A percentile compares a stretch with the other conserved stretches of the same genome.
Evolutionary conservation across 1,140 invertebrate species (phyloP).

Genomic region (Drosophila orena): DNA sequence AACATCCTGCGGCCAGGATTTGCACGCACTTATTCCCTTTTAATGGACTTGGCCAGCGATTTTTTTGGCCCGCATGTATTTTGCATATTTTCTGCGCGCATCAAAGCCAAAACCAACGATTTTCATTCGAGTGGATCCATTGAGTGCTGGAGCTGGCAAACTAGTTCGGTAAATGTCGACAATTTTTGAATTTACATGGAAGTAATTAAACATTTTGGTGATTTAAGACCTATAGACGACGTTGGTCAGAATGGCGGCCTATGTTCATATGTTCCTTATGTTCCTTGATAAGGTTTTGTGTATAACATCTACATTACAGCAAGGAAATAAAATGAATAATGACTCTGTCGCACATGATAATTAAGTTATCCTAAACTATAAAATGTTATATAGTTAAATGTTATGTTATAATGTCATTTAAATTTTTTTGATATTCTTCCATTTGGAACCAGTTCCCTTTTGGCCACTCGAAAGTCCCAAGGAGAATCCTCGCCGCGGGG

Average conservation of each 20-base stretch:
- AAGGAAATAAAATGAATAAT: background rate
- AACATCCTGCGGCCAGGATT: slow-evolving; percentile 76
- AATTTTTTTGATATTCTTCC: background rate
- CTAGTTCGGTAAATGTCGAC: slow-evolving; percentile 6
- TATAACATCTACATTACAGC: no score
- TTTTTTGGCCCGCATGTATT: slow-evolving; percentile 16
- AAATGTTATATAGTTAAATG: no score
- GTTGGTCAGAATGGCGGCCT: no score
- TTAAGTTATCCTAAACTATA: background rate
- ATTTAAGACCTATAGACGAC: no score
- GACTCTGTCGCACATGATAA: no score
- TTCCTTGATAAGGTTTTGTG: no score
- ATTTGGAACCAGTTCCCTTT: slow-evolving; percentile 3
- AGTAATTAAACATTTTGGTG: no score
- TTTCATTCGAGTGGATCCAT: slow-evolving; percentile 11
- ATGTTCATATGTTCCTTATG: no score
- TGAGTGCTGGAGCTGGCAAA: background rate
- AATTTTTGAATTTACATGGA: no score
- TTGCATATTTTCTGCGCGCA: slow-evolving; percentile 34
- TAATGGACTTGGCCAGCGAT: slow-evolving; percentile 67
- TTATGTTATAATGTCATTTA: no score
- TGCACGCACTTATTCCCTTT: slow-evolving; percentile 82
- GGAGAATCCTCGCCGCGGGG: slow-evolving; percentile 29
- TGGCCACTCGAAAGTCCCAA: background rate
- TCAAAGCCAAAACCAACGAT: slow-evolving; percentile 11